Evolutionary conservation across 2,797 vertebrate species (phyloP).

Genomic region (Thalassophryne amazonica): DNA sequence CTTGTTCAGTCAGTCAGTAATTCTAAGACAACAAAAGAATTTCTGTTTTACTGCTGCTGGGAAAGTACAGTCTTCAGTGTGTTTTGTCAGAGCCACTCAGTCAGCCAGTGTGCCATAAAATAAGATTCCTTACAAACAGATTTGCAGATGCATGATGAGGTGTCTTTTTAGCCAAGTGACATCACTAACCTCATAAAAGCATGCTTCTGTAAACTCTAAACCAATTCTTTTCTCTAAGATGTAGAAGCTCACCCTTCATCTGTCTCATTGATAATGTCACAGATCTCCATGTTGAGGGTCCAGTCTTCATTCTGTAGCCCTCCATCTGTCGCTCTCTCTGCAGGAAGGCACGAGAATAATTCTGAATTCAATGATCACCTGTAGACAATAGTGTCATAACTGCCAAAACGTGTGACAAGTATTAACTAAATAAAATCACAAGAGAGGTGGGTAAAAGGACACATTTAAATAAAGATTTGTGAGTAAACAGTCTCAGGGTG

Average conservation of each 20-base stretch:
- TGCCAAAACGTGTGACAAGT: too few species aligned
- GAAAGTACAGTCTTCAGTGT: slow-evolving; percentile 26
- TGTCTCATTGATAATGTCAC: slow-evolving; percentile 98
- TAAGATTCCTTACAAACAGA: slow-evolving; percentile 7
- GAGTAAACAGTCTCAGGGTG: too few species aligned
- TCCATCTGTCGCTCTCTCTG: slow-evolving; percentile 97
- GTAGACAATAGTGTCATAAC: too few species aligned
- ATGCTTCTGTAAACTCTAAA: not conserved
- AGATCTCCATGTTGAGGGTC: slow-evolving; percentile 99
- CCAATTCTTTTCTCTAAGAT: not conserved
- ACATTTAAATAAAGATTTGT: too few species aligned
- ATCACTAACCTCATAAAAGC: not conserved
- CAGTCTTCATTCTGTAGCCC: slow-evolving; percentile 96
- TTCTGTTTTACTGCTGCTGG: slow-evolving; percentile 22
- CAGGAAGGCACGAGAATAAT: slow-evolving; percentile 28
- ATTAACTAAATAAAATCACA: too few species aligned
- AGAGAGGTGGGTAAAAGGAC: too few species aligned
- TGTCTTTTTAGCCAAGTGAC: not conserved
- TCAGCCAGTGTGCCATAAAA: slow-evolving; percentile 16
- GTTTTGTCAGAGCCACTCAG: slow-evolving; percentile 24
- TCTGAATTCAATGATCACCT: too few species aligned
- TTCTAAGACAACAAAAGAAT: slow-evolving; percentile 41
- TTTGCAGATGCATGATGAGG: not conserved
- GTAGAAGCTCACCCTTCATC: slow-evolving; percentile 88
- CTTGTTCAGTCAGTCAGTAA: slow-evolving; percentile 15